phyloP scores from a whole-genome alignment of 2,113 vertebrate species.

The Athene noctua region DNA sequence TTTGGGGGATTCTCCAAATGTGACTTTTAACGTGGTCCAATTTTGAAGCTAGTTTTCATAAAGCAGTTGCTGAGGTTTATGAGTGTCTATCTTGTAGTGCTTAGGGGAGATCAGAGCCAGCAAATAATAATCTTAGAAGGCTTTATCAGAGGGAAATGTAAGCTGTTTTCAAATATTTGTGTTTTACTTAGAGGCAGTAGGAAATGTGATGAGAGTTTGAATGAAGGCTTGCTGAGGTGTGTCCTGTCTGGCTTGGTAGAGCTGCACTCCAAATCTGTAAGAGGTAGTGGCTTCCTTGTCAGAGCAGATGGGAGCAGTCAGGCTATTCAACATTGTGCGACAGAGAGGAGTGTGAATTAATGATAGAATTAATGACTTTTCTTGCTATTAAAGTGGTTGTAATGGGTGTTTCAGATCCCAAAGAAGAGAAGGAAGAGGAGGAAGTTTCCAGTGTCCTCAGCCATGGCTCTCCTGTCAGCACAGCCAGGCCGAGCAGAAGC shows the following conservation, averaged over 20 bases:
- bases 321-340: accelerated
- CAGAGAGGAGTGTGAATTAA: not conserved
- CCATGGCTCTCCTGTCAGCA: conserved; percentile 26
- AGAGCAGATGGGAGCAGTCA: not conserved
- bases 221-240: not conserved
- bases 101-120: not conserved
- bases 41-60: not conserved
- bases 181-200: not conserved
- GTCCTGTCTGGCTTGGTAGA: not conserved
- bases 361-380: not conserved
- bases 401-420: conserved; percentile 69
- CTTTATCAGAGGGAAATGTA: not conserved
- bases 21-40: not conserved
- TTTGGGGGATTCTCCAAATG: not conserved
- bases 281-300: not conserved
- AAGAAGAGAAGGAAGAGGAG: conserved; percentile 77
- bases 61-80: not conserved
- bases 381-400: not conserved
- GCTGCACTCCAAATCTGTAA: accelerated
- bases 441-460: conserved; percentile 39
- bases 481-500: conserved; percentile 58
- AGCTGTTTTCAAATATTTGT: not conserved
- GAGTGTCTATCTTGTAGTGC: not conserved
- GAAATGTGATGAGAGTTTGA: not conserved
- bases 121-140: not conserved